Evolutionary conservation across 1,140 invertebrate genomes (phyloP), one percentile per base, ranked within the genome.

Genomic region (Bilobella aurantiaca): DNA sequence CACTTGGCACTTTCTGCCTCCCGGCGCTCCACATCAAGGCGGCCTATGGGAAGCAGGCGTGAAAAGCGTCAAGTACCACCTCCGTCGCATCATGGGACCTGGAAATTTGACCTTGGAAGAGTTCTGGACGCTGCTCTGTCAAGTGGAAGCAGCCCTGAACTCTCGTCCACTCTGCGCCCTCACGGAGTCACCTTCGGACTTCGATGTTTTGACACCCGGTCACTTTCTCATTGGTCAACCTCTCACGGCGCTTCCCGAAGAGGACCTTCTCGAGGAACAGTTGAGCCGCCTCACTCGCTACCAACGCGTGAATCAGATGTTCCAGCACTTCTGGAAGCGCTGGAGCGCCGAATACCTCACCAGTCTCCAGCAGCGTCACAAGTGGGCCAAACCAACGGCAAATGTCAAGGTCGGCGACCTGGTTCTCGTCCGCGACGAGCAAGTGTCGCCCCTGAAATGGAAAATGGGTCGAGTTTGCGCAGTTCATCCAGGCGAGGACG

Each of bases 21-120:
- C 76, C 1, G 30, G 60, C 21, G 67, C 72, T 21, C 74, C 73
- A 14, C 73, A 76, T 64, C 71, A 73, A 32, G 75, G 75, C 16
- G 74, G 74, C 3, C 42, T 74, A 2, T 77, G 75, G 69, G 75
- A 78, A 69, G 69, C 71, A 14, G 73, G 65, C 23, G 70, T 77
- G 1, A 76, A 75, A 67, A 68, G 69, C 1, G 68, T 70, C 16
- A 77, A 77, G 66, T 56, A 46, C 5, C 72, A 74, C 21, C 57
- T 75, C 3, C 63, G 61, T 25, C 67, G 67, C 27, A 59, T 75
- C 21, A 34, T 74, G 5, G 47, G 67, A 23, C 53, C 21, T 21
- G 3, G 27, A 12, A 3, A 2, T 14, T 59, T 69, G 25, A 69
- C 63, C 0, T 74, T 59, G 34, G 74, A 76, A 65, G 67, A 73